Evolutionary conservation across 92 coral and sea anemone species (phyloP).

Genomic region (Parazoanthus darwini): DNA sequence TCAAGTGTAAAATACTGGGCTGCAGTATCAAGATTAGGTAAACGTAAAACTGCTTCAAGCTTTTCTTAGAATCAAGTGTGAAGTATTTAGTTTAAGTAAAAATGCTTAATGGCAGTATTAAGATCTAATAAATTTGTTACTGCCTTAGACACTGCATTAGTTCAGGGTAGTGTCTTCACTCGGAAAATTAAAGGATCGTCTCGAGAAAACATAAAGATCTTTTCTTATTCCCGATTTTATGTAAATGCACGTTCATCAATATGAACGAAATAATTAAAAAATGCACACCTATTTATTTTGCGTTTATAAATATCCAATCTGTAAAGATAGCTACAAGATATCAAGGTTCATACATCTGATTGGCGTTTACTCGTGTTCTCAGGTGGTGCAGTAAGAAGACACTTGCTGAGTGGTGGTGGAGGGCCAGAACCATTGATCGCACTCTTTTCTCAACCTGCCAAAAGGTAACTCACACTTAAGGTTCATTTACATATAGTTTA

Average conservation of each 20-base stretch:
- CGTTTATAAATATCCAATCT: too few species aligned
- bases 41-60: too few species aligned
- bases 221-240: too few species aligned
- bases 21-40: conserved; percentile 50
- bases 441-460: conserved; percentile 75
- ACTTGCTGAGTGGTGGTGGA: conserved; percentile 92
- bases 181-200: background rate
- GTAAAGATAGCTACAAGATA: background rate
- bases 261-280: background rate
- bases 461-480: background rate
- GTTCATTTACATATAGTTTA: too few species aligned
- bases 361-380: background rate
- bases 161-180: too few species aligned
- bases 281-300: background rate
- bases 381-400: conserved; percentile 82
- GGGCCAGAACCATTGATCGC: conserved; percentile 72
- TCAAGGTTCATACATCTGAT: background rate
- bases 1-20: conserved; percentile 37
- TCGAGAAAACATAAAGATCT: too few species aligned
- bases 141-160: too few species aligned
- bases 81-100: too few species aligned
- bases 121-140: too few species aligned
- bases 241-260: too few species aligned
- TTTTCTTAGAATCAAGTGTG: too few species aligned
- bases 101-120: too few species aligned